Evolutionary conservation across 2,113 vertebrate genomes (phyloP), one percentile per base, ranked within the genome.

Genomic region (Bothrops jararaca): DNA sequence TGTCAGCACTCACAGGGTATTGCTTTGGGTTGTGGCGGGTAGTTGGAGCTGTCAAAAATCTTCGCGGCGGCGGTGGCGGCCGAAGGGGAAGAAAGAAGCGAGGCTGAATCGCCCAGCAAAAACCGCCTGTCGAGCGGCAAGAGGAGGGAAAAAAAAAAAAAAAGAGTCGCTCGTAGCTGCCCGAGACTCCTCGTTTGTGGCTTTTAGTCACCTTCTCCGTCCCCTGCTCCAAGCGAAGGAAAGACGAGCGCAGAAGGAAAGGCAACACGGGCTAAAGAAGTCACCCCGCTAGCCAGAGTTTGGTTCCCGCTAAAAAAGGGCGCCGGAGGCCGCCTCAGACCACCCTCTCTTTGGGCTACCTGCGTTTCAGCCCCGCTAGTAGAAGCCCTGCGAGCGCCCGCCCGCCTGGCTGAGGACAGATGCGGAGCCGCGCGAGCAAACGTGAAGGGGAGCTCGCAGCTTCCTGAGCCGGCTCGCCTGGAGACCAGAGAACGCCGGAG

Each of bases 21-120:
- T 90, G 95, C 94, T 93, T 93, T 50, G 86, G 91, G 93, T 95
- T 7, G 92, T 92, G 53, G 96, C 93, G 80, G 57, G 56, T 94
- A 96, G 94, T 96, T 93, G 94, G 94, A 94, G 93, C 91, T 54
- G 92, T 54, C 93, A 23, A 94, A 93, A 95, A 95, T 89, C 95
- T 89, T 86, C 74, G 92, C 80, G 1, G 50, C 93, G 57, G 1
- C 18, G 2, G 39, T 1, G 34, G 29, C 92, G 3, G 48, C 86
- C 4, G 60, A 34, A 5, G 91, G 93, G 93, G 18, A 3, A 2
- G 15, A 15, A 15, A 4, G 15, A 15, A 24, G 58, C n/a, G 7
- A 29, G n/a, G 86, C 86, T 29, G 58, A 11, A 57, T 93, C 80
- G 85, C n/a, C 24, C 0, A 92, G 95, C 95, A 96, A 92, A 93